Conservation (phyloP, 2,113 vertebrate genomes). For the Meleagris gallopavo region DNA sequence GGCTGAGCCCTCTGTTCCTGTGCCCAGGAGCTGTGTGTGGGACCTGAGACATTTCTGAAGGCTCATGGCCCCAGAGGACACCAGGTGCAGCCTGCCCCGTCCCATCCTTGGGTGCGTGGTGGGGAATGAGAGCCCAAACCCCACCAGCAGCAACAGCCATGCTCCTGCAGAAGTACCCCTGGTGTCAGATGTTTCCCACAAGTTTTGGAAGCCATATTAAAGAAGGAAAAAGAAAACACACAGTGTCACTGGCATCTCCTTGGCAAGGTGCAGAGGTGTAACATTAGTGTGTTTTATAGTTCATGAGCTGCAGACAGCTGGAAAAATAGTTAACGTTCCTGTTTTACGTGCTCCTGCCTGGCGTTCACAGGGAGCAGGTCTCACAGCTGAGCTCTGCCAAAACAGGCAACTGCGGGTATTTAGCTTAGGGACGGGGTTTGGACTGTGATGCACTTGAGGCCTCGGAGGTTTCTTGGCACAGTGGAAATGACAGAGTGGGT, state of each 20-base stretch:
- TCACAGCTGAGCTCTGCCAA: constrained; percentile 44
- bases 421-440: not conserved
- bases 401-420: constrained; percentile 44
- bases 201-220: not conserved
- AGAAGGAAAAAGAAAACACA: not conserved
- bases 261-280: not conserved
- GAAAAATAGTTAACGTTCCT: constrained; percentile 45
- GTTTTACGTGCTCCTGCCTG: constrained; percentile 28
- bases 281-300: not conserved
- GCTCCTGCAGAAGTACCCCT: not conserved
- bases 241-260: not conserved
- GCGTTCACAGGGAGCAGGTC: constrained; percentile 9
- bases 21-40: not conserved
- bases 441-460: not conserved
- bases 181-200: not conserved
- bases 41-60: not conserved
- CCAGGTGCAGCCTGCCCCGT: fast-evolving
- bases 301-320: constrained; percentile 9
- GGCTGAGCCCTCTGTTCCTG: not conserved
- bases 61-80: not conserved
- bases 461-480: not conserved
- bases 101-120: not conserved
- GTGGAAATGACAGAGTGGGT: not conserved
- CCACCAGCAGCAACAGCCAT: not conserved
- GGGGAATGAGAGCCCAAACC: fast-evolving